phyloP scores from a whole-genome alignment of 2,888 invertebrate genomes.

The Nipponacmea schrenckii region DNA sequence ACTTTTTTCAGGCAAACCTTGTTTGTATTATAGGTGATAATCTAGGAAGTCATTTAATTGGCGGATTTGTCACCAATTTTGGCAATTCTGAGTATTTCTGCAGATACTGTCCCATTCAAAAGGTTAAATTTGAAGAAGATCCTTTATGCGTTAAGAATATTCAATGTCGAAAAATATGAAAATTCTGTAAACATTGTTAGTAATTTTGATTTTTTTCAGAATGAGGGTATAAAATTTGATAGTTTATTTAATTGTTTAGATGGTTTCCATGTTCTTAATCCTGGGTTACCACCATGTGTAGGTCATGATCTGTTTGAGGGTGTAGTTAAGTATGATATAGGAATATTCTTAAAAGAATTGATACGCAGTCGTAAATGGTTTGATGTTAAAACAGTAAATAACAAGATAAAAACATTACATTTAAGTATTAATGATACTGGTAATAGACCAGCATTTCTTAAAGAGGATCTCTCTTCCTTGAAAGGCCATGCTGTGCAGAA shows the following conservation, averaged over 20 bases:
- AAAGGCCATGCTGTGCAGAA: background rate
- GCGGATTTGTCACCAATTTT: background rate
- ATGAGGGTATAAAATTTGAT: background rate
- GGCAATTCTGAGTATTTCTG: background rate
- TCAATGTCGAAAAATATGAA: no score
- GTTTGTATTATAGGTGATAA: background rate
- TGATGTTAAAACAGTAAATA: background rate
- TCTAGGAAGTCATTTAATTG: background rate
- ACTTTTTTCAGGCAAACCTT: background rate
- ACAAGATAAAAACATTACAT: background rate
- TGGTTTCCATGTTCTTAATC: background rate
- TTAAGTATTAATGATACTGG: background rate
- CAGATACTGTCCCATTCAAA: background rate
- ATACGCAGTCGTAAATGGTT: background rate
- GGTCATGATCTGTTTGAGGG: conserved; percentile 1
- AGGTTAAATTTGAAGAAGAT: no score
- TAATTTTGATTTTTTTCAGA: background rate
- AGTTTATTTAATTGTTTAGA: background rate
- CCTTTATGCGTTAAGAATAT: no score
- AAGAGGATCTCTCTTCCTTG: background rate
- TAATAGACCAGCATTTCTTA: background rate
- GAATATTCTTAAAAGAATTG: background rate
- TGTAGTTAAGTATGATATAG: background rate
- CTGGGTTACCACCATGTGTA: background rate
- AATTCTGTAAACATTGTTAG: no score